Evolutionary conservation across 1,140 invertebrate species (phyloP), one percentile per base, ranked within the genome.

Genomic region (Campodea augens): DNA sequence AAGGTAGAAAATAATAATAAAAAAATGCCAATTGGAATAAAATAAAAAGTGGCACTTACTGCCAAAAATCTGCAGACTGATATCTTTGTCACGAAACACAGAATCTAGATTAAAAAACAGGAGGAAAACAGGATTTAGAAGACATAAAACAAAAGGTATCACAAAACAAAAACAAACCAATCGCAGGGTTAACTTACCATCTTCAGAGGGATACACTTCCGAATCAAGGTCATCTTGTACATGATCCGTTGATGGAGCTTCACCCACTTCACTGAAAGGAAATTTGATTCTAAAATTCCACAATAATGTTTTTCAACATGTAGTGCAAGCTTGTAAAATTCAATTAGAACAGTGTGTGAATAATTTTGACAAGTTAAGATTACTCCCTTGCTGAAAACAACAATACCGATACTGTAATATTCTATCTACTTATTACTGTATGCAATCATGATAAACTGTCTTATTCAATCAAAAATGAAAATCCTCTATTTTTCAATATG

Each of bases 191-290:
- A 47, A 58, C 60, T 62, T 63, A 79, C 77, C 78, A 64, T 82
- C 79, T 69, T 82, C 77, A 7, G 75, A 79, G 32, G 75, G 76
- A 61, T 77, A 79, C n/a, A 77, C 71, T 66, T 79, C 77, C 1
- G 75, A 80, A 59, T 80, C 77, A 54, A 75, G 65, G 54, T 81
- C 77, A 58, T 80, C 75, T 52, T 74, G 73, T 4, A 71, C 69
- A 52, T 76, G 72, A 54, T 78, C 76, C n/a, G n/a, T n/a, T 3
- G 73, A 74, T 3, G 78, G 78, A 7, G 77, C 79, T 56, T 82
- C 78, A 25, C 77, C 80, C 27, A 83, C 78, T 56, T 86, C 81
- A 56, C 79, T 82, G 54, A 42, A 65, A 64, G n/a, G n/a, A n/a
- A n/a, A n/a, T n/a, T n/a, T n/a, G n/a, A n/a, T n/a, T n/a, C n/a